phyloP scores from a whole-genome alignment of 2,113 vertebrate species.

The Mobula hypostoma region DNA sequence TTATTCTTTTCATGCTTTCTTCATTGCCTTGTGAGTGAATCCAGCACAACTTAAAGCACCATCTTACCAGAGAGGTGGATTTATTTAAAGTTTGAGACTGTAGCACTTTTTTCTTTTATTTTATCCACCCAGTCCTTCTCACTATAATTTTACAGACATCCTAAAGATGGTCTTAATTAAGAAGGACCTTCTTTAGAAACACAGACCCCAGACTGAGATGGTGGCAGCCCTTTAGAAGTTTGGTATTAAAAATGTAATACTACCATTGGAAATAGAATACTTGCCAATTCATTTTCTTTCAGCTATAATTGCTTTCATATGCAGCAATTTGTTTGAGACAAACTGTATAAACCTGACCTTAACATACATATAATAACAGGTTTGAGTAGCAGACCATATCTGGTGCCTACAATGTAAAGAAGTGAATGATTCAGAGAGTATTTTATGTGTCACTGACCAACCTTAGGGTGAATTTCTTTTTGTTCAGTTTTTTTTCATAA shows the following conservation, averaged over 20 bases:
- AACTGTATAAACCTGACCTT: constrained; percentile 29
- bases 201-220: constrained; percentile 9
- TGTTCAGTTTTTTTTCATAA: constrained; percentile 3
- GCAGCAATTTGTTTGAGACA: constrained; percentile 20
- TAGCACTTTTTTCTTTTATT: background rate
- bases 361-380: constrained; percentile 24
- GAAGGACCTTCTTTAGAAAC: background rate
- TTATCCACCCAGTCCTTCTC: constrained; percentile 21
- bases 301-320: constrained; percentile 25
- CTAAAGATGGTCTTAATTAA: constrained; percentile 26
- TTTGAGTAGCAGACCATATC: constrained; percentile 1
- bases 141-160: constrained; percentile 27
- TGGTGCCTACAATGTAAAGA: background rate
- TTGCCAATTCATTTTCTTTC: constrained; percentile 18
- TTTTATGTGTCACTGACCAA: background rate
- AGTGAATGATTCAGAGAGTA: background rate
- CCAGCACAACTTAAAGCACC: background rate
- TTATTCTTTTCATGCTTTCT: background rate
- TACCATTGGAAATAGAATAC: constrained; percentile 19
- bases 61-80: background rate
- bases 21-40: background rate
- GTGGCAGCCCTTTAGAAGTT: constrained; percentile 30
- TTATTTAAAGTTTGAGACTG: background rate
- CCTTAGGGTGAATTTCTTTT: background rate
- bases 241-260: constrained; percentile 31